These are phyloP conservation scores for Tapirus terrestris DNA, from an alignment of 2,113 vertebrate species.

Conservation along the genomic window DNA sequence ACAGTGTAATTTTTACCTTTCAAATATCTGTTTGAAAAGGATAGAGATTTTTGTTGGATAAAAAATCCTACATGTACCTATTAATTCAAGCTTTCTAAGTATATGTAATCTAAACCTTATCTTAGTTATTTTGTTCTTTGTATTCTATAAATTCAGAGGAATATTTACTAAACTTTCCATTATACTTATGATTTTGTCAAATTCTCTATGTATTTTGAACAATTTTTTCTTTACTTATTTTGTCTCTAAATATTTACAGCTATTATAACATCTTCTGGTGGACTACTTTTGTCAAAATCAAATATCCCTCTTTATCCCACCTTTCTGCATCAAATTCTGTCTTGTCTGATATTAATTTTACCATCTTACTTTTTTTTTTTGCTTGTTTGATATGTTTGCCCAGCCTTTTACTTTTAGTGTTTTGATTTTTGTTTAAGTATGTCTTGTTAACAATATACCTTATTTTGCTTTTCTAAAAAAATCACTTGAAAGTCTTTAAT, in stretches of 20 bases:
- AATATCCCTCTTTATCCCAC: background rate
- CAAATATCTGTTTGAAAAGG: background rate
- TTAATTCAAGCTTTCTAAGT: background rate
- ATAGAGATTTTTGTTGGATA: background rate
- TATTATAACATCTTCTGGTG: background rate
- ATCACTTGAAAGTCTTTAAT: background rate
- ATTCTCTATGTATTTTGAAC: background rate
- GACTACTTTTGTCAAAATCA: background rate
- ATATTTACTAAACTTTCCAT: background rate
- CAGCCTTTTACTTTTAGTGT: background rate
- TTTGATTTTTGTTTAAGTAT: background rate
- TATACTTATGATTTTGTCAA: slow-evolving; percentile 4
- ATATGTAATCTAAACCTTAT: background rate
- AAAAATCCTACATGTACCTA: background rate
- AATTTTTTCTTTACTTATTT: background rate
- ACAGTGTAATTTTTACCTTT: background rate
- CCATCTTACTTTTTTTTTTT: background rate
- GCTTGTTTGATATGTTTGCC: background rate
- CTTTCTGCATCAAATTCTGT: background rate
- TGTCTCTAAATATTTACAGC: background rate
- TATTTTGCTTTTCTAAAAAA: background rate
- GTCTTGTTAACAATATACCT: background rate
- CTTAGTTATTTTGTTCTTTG: background rate
- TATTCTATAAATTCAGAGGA: background rate
- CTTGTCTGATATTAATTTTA: background rate